Base-by-base conservation (phyloP, 1,140 invertebrate genomes). In the Gonioctena quinquepunctata region DNA sequence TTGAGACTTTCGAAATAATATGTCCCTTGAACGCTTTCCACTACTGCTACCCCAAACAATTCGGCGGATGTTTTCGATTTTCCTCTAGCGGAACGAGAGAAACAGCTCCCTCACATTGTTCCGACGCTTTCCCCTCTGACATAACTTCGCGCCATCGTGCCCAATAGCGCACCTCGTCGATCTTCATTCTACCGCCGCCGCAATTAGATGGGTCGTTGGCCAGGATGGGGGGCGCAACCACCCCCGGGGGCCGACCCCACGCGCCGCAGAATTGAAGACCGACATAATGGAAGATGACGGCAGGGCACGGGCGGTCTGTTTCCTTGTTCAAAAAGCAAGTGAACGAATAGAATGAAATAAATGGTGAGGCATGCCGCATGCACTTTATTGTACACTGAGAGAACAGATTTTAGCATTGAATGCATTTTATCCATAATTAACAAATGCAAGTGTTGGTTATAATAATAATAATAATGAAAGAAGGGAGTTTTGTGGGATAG, bases 171-270 rank as follows among this genome's bases (percentile, higher is more conserved):
- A 57, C 80, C 81, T 76, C 74, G 71, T 75, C 69, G 75, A 77
- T 78, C 73, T 75, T 88, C 86, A 88, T 88, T 88, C 83, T 82
- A 82, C 33, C 8, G 84, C 81, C 82, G 83, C 84, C 82, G 83
- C 84, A 88, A 88, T 88, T 88, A 88, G 86, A 88, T 85, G 87
- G 86, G 84, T 87, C 86, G 86, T 86, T 86, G 86, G 83, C 83
- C 84, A 84, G 84, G 82, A 54, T 65, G 42, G 56, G 65, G 71
- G 69, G 65, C 63, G 64, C 57, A 48, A 64, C 62, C 68, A 59
- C 68, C 73, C 68, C 72, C 68, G 27, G 72, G 52, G 69, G 49
- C 52, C 52, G 69, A 64, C 62, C 71, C 56, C 23, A 59, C 54
- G 8, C 59, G 57, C 49, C 66, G 23, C 52, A 74, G 70, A 42